Evolutionary conservation across 2,888 invertebrate genomes (phyloP).

Genomic region (Caenorhabditis uteleia): DNA sequence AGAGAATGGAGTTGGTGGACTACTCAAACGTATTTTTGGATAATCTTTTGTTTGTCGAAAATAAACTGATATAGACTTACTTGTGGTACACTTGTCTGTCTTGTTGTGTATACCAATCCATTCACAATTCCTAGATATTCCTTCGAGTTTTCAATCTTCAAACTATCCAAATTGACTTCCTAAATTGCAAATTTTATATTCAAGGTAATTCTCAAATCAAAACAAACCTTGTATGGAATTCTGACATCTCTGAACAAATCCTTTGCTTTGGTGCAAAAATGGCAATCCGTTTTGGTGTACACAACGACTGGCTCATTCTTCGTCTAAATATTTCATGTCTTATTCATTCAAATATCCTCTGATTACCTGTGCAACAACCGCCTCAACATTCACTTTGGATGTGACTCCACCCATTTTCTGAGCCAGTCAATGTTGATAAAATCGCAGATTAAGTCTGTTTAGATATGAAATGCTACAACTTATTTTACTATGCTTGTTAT

Average conservation of each 20-base stretch:
- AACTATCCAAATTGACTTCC: slow-evolving; percentile 45
- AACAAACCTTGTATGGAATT: slow-evolving; percentile 33
- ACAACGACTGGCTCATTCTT: slow-evolving; percentile 42
- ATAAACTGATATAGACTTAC: slow-evolving; percentile 18
- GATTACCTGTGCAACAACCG: slow-evolving; percentile 35
- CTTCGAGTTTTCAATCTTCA: slow-evolving; percentile 43
- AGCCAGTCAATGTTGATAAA: not conserved
- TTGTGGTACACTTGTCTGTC: slow-evolving; percentile 53
- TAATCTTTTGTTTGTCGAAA: not conserved
- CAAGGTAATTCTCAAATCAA: not conserved
- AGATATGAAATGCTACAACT: no score
- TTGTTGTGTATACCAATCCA: slow-evolving; percentile 52
- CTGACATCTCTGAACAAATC: slow-evolving; percentile 32
- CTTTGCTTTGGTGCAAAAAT: slow-evolving; percentile 48
- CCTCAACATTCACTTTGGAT: slow-evolving; percentile 47
- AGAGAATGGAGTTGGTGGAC: not conserved
- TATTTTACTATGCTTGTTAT: no score
- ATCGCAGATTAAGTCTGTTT: no score
- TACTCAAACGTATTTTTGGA: not conserved
- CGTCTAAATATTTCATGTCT: slow-evolving; percentile 21
- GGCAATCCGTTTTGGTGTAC: slow-evolving; percentile 43
- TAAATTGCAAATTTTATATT: slow-evolving; percentile 3
- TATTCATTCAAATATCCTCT: not conserved
- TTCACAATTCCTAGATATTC: slow-evolving; percentile 47
- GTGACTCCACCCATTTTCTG: slow-evolving; percentile 40